These are phyloP conservation scores for Lysandra coridon DNA, from an alignment of 2,888 invertebrate genomes.

Conservation along the genomic window DNA sequence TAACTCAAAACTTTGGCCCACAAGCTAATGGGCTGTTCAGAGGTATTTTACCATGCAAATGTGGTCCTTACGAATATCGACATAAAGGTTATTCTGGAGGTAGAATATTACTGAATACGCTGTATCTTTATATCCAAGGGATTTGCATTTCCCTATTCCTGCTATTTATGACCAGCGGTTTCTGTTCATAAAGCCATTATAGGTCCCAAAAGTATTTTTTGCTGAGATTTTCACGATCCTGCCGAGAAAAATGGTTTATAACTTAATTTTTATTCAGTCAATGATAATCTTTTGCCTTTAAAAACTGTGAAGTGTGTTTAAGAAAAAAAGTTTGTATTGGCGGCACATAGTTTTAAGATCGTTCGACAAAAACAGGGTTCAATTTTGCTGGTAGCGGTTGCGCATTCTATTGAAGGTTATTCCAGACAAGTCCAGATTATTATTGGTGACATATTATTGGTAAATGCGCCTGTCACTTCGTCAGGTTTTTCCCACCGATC, in stretches of 20 bases:
- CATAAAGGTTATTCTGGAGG: too few relatives aligned
- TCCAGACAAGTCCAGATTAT: too few relatives aligned
- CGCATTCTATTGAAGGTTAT: too few relatives aligned
- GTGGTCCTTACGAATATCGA: too few relatives aligned
- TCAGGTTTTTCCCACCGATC: too few relatives aligned
- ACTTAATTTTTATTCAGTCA: background rate
- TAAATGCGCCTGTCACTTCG: too few relatives aligned
- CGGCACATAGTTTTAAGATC: too few relatives aligned
- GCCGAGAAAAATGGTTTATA: background rate
- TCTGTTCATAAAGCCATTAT: constrained; percentile 8
- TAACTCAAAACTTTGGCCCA: constrained; percentile 21
- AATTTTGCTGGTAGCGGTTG: too few relatives aligned
- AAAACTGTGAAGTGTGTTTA: background rate
- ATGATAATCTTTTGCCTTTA: background rate
- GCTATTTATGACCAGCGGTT: constrained; percentile 12
- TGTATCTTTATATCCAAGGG: constrained; percentile 2
- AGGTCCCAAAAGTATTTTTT: constrained; percentile 13
- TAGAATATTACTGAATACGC: too few relatives aligned
- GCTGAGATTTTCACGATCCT: background rate
- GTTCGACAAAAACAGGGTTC: too few relatives aligned
- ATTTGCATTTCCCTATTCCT: constrained; percentile 21
- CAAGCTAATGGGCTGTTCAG: background rate
- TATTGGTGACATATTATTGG: too few relatives aligned
- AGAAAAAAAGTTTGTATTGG: background rate
- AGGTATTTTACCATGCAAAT: too few relatives aligned